phyloP scores from a whole-genome alignment of 2,888 invertebrate genomes.

The Onthophagus sagittarius region DNA sequence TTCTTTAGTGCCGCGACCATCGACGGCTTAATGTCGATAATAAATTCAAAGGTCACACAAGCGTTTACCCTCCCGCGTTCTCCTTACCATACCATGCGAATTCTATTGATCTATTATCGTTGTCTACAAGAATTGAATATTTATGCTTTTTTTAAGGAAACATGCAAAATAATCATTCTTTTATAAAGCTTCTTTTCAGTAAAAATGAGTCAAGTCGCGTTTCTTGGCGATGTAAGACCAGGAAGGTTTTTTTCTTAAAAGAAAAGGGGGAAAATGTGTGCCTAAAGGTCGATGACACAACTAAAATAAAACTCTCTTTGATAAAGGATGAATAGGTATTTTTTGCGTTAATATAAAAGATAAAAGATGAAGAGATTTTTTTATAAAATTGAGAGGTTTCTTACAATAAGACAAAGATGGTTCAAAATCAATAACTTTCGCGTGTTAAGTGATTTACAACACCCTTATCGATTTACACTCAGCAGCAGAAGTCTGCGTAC shows the following conservation, averaged over 20 bases:
- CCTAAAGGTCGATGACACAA: neutral
- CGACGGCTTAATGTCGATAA: slow-evolving; percentile 11
- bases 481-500: too few relatives aligned
- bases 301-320: neutral
- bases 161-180: neutral
- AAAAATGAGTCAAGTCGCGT: neutral
- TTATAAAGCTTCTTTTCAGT: neutral
- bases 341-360: neutral
- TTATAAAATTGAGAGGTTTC: neutral
- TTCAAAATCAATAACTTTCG: neutral
- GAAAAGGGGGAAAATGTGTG: neutral
- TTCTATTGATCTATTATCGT: too few relatives aligned
- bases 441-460: too few relatives aligned
- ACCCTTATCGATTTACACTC: too few relatives aligned
- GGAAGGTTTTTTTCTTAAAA: neutral
- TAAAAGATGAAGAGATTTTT: neutral
- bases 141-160: neutral
- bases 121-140: neutral
- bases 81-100: neutral
- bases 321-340: neutral
- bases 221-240: neutral
- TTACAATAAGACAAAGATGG: neutral
- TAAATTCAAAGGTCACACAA: slow-evolving; percentile 13
- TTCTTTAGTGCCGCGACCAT: slow-evolving; percentile 8
- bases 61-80: neutral